phyloP scores from a whole-genome alignment of 2,888 invertebrate species.

The Philereme vetulata region DNA sequence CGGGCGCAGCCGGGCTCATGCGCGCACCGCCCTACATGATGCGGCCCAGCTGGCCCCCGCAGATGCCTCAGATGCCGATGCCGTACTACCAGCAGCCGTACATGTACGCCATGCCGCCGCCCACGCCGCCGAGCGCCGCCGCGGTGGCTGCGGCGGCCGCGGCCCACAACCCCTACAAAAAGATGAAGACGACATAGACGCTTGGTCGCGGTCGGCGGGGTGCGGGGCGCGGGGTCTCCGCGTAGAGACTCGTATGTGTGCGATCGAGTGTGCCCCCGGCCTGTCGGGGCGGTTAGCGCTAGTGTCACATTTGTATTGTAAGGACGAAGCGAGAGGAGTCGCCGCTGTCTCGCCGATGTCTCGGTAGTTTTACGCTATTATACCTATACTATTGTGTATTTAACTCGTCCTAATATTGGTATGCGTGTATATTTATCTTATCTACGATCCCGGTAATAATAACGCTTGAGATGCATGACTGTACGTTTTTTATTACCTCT shows the following conservation, averaged over 20 bases:
- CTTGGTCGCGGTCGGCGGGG: slow-evolving; percentile 66
- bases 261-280: slow-evolving; percentile 72
- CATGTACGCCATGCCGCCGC: slow-evolving; percentile 81
- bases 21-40: slow-evolving; percentile 71
- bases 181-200: slow-evolving; percentile 93
- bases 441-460: slow-evolving; percentile 92
- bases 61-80: slow-evolving; percentile 73
- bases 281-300: slow-evolving; percentile 80
- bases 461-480: slow-evolving; percentile 94
- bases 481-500: slow-evolving; percentile 89
- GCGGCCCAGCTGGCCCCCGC: slow-evolving; percentile 71
- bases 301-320: slow-evolving; percentile 83
- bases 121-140: slow-evolving; percentile 71
- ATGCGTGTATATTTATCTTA: slow-evolving; percentile 84
- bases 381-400: slow-evolving; percentile 77
- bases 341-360: slow-evolving; percentile 79
- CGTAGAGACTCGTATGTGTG: slow-evolving; percentile 81
- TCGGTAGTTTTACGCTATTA: slow-evolving; percentile 79
- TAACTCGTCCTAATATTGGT: slow-evolving; percentile 80
- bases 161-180: slow-evolving; percentile 92
- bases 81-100: slow-evolving; percentile 79
- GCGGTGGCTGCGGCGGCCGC: slow-evolving; percentile 71
- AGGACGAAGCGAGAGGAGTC: slow-evolving; percentile 77
- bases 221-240: slow-evolving; percentile 80
- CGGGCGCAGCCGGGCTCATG: slow-evolving; percentile 67